A percentile compares a stretch with the other conserved stretches of the same genome.
phyloP scores from a whole-genome alignment of 2,113 vertebrate genomes.

The Microcebus ravelobensis region DNA sequence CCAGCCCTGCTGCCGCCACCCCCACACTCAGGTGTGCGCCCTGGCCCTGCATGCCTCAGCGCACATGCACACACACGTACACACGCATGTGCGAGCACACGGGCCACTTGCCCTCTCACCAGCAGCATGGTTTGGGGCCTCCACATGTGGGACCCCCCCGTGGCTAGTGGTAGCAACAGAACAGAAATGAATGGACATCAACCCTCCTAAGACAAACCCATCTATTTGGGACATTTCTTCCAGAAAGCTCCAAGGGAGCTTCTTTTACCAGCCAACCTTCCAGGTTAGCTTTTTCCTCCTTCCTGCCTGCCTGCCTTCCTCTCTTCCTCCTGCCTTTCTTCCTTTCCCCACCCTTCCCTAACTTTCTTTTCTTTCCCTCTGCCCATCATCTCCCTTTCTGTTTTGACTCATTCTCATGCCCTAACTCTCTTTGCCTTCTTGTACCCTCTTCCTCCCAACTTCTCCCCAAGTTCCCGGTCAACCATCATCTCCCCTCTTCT shows the following conservation, averaged over 20 bases:
- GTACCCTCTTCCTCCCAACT: not conserved
- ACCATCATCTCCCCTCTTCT: rapidly evolving
- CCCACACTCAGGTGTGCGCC: not conserved
- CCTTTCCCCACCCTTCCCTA: too few species aligned
- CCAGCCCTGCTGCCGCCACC: too few species aligned
- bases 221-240: not conserved
- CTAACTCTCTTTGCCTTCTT: not conserved
- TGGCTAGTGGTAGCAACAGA: not conserved
- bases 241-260: not conserved
- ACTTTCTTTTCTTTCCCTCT: not conserved
- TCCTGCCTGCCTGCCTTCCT: rapidly evolving
- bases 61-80: not conserved
- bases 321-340: too few species aligned
- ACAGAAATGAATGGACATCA: not conserved
- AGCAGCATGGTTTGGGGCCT: not conserved
- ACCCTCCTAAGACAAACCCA: not conserved
- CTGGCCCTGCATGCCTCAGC: not conserved
- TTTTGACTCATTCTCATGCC: too few species aligned
- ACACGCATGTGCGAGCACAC: not conserved
- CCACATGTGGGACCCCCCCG: not conserved
- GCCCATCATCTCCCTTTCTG: not conserved
- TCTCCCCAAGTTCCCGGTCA: not conserved
- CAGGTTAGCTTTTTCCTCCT: not conserved
- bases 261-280: too few species aligned
- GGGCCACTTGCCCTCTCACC: rapidly evolving